Percentiles rank a stretch among this genome's conserved stretches.
phyloP scores from a whole-genome alignment of 1,140 invertebrate species.

The Holotrichia oblita region DNA sequence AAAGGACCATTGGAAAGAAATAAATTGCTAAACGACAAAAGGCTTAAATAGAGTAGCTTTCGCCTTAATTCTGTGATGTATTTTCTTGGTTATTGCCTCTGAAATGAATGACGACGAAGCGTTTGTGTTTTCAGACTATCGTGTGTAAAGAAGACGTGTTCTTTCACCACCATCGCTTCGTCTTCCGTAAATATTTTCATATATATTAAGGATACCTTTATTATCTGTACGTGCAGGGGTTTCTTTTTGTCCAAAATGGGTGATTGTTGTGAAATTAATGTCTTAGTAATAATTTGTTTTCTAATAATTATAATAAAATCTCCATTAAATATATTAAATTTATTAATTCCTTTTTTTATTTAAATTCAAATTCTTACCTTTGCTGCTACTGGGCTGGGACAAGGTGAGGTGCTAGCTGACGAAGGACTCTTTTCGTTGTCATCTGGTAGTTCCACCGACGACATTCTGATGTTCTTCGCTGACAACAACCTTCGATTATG shows the following conservation, averaged over 20 bases:
- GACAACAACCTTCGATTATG: slow-evolving; percentile 80
- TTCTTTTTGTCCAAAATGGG: too few species aligned
- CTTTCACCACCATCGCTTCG: neutral
- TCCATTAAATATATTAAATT: too few species aligned
- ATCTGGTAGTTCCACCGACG: slow-evolving; percentile 90
- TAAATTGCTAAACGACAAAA: slow-evolving; percentile 2
- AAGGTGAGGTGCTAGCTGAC: slow-evolving; percentile 90
- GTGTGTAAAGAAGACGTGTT: neutral
- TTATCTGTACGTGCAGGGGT: too few species aligned
- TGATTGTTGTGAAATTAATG: too few species aligned
- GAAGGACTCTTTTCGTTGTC: slow-evolving; percentile 92
- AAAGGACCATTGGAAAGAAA: neutral
- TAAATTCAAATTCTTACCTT: slow-evolving; percentile 49
- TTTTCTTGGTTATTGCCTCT: neutral
- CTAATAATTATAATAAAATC: too few species aligned
- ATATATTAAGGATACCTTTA: neutral
- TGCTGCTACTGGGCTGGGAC: slow-evolving; percentile 80
- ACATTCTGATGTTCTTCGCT: slow-evolving; percentile 86
- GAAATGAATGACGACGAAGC: neutral
- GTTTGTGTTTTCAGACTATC: neutral
- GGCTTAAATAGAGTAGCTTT: neutral
- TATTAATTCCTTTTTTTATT: neutral
- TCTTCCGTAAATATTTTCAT: slow-evolving; percentile 1
- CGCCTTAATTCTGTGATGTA: neutral
- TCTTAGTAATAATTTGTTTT: too few species aligned